Evolutionary conservation across 2,888 invertebrate genomes (phyloP).

Genomic region (Amphipyra berbera): DNA sequence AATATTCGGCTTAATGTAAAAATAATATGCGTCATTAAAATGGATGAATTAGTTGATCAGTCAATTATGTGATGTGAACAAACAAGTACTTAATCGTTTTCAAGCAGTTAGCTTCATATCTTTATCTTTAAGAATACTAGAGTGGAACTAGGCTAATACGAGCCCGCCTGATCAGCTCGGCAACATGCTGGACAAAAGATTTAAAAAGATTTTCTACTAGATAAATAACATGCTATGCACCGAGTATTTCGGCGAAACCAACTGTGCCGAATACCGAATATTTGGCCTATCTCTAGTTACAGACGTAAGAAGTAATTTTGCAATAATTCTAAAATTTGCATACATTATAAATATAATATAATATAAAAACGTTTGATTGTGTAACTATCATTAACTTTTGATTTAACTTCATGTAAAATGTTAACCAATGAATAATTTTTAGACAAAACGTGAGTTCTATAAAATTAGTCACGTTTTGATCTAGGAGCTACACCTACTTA

Average conservation of each 20-base stretch:
- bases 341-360: constrained; percentile 42
- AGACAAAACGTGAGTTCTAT: not conserved
- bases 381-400: constrained; percentile 21
- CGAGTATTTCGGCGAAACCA: not conserved
- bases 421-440: constrained; percentile 10
- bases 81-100: no score
- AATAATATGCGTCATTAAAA: not conserved
- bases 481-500: no score
- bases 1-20: constrained; percentile 16
- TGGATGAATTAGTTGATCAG: no score
- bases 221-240: not conserved
- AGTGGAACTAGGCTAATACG: no score
- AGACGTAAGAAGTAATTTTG: constrained; percentile 37
- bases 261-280: constrained; percentile 6
- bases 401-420: constrained; percentile 16
- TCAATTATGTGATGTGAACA: no score
- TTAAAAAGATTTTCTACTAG: no score
- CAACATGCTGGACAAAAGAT: no score
- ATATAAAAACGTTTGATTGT: constrained; percentile 4
- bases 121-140: no score
- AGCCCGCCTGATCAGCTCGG: no score
- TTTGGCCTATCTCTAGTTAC: constrained; percentile 23
- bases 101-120: no score
- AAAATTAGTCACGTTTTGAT: not conserved
- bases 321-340: constrained; percentile 29